Conservation (phyloP, 2,888 invertebrate species). For the Drosophila anomalata region DNA sequence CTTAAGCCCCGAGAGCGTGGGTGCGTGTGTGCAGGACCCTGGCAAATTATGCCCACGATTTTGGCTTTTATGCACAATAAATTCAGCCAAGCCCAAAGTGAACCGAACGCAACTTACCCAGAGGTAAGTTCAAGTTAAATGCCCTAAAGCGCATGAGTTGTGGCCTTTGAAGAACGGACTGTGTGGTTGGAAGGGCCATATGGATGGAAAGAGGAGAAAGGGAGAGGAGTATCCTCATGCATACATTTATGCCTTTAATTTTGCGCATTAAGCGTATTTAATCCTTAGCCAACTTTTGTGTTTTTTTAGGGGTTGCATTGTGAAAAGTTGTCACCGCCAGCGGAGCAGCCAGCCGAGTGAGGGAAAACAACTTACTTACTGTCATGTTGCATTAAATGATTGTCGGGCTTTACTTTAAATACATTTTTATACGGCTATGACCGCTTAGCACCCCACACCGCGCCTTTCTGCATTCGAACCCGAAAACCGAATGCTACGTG, state of each 20-base stretch:
- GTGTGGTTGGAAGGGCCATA: neutral
- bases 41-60: conserved; percentile 63
- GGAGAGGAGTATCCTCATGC: conserved; percentile 29
- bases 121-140: conserved; percentile 61
- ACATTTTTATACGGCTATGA: conserved; percentile 57
- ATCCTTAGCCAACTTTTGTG: conserved; percentile 57
- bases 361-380: conserved; percentile 63
- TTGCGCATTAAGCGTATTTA: conserved; percentile 76
- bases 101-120: conserved; percentile 12
- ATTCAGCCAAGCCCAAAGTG: conserved; percentile 43
- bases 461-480: neutral
- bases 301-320: conserved; percentile 38
- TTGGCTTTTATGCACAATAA: conserved; percentile 71
- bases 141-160: conserved; percentile 60
- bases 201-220: neutral
- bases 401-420: conserved; percentile 70
- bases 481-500: conserved; percentile 57
- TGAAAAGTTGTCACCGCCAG: conserved; percentile 31
- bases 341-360: neutral
- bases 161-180: conserved; percentile 64
- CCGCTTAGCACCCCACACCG: conserved; percentile 53
- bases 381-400: conserved; percentile 77
- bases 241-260: conserved; percentile 70
- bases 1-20: conserved; percentile 46
- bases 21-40: conserved; percentile 25